A percentile compares a stretch with the other conserved stretches of the same genome.
phyloP scores from a whole-genome alignment of 2,888 invertebrate genomes.

The Pristionchus maxplancki region DNA sequence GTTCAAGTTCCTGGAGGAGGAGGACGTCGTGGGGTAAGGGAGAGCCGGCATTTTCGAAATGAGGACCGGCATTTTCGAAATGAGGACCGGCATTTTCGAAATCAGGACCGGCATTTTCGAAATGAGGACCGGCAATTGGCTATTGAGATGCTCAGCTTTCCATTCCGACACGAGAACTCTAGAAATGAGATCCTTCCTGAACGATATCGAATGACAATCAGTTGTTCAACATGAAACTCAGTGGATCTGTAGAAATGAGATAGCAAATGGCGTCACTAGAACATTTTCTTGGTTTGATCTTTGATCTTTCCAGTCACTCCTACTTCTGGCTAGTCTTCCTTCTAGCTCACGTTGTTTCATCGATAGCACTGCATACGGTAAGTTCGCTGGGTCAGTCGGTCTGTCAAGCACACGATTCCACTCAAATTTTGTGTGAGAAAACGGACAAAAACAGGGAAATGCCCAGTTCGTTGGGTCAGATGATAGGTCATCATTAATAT shows the following conservation, averaged over 20 bases:
- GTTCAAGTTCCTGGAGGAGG: constrained; percentile 51
- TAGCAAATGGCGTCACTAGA: not conserved
- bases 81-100: too few species aligned
- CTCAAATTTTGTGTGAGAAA: too few species aligned
- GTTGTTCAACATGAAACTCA: not conserved
- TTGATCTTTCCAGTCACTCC: constrained; percentile 58
- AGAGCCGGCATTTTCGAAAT: not conserved
- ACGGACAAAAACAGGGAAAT: too few species aligned
- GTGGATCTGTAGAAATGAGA: not conserved
- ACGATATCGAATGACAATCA: not conserved
- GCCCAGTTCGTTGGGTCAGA: not conserved
- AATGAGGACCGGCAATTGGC: too few species aligned
- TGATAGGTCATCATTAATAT: not conserved
- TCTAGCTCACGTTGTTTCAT: constrained; percentile 49
- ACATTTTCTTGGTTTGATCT: not conserved
- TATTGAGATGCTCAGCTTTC: not conserved
- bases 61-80: too few species aligned
- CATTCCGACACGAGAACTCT: not conserved
- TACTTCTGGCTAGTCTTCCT: constrained; percentile 67
- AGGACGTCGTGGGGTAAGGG: not conserved
- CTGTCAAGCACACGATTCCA: not conserved
- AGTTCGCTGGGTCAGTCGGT: not conserved
- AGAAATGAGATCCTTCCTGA: not conserved
- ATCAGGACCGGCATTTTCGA: too few species aligned
- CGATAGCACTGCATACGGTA: constrained; percentile 51